Percentiles rank a stretch among this genome's conserved stretches.
Evolutionary conservation across 2,113 vertebrate genomes (phyloP).

Genomic region (Chlamydotis undulata): DNA sequence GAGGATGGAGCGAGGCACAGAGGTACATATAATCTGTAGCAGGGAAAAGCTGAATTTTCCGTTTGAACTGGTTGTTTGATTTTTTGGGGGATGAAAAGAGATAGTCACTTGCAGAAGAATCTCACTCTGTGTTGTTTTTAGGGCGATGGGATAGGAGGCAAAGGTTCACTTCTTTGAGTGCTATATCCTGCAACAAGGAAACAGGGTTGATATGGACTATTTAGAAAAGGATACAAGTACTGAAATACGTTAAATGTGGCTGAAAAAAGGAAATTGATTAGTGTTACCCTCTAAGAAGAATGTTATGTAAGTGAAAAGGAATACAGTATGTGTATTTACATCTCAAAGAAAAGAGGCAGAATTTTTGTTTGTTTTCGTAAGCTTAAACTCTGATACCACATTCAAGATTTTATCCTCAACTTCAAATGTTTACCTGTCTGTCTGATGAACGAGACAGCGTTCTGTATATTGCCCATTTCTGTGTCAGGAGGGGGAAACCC

Average conservation of each 20-base stretch:
- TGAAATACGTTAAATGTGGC: not conserved
- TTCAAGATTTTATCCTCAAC: not conserved
- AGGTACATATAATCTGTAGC: accelerated
- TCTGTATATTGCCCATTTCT: not conserved
- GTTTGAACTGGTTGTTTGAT: not conserved
- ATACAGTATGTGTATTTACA: not conserved
- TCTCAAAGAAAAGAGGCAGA: not conserved
- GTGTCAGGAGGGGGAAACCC: not conserved
- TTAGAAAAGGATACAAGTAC: not conserved
- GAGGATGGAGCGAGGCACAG: not conserved
- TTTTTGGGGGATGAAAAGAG: not conserved
- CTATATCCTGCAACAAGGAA: not conserved
- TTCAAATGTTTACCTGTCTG: not conserved
- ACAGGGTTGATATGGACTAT: not conserved
- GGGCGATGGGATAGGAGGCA: not conserved
- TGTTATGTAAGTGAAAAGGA: not conserved
- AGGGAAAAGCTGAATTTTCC: not conserved
- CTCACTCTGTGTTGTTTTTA: not conserved
- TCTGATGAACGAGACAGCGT: not conserved
- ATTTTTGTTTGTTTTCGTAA: not conserved
- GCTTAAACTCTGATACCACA: not conserved
- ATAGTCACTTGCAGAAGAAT: not conserved
- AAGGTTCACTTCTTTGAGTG: not conserved
- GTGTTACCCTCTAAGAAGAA: not conserved
- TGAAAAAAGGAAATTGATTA: not conserved